Evolutionary conservation across 1,140 invertebrate genomes (phyloP).

Genomic region (Galleria mellonella): DNA sequence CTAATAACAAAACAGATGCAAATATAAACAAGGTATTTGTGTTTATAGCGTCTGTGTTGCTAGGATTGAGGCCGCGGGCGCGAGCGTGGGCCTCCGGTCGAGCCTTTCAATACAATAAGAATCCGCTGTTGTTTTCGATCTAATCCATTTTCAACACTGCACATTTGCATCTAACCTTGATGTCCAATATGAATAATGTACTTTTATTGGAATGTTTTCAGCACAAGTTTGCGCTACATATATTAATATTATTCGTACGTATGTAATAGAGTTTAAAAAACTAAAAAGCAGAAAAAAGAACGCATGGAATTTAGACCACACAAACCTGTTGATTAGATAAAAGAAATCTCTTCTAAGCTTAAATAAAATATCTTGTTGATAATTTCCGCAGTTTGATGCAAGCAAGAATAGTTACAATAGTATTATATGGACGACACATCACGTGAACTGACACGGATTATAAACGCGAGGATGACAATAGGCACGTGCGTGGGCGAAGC

Average conservation of each 20-base stretch:
- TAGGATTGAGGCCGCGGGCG: constrained; percentile 12
- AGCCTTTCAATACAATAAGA: background rate
- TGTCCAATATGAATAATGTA: constrained; percentile 29
- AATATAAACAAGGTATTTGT: constrained; percentile 30
- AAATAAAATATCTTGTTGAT: no score
- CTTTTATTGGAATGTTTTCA: constrained; percentile 32
- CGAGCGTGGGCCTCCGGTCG: constrained; percentile 6
- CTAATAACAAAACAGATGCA: constrained; percentile 26
- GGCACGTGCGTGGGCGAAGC: constrained; percentile 49
- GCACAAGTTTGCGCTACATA: no score
- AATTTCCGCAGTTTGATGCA: no score
- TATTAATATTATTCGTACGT: no score
- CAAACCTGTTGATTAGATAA: no score
- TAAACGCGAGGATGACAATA: constrained; percentile 24
- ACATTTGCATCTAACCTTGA: constrained; percentile 43
- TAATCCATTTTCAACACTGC: constrained; percentile 6
- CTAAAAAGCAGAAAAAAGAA: no score
- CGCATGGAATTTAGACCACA: no score
- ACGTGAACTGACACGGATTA: constrained; percentile 20
- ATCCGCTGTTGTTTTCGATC: background rate
- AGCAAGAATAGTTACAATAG: constrained; percentile 6
- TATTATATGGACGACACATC: constrained; percentile 1
- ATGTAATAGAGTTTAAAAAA: no score
- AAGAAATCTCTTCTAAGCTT: no score
- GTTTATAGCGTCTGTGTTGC: constrained; percentile 2